Evolutionary conservation across 1,140 invertebrate species (phyloP), one percentile per base, ranked within the genome.

Genomic region (Sipha flava): DNA sequence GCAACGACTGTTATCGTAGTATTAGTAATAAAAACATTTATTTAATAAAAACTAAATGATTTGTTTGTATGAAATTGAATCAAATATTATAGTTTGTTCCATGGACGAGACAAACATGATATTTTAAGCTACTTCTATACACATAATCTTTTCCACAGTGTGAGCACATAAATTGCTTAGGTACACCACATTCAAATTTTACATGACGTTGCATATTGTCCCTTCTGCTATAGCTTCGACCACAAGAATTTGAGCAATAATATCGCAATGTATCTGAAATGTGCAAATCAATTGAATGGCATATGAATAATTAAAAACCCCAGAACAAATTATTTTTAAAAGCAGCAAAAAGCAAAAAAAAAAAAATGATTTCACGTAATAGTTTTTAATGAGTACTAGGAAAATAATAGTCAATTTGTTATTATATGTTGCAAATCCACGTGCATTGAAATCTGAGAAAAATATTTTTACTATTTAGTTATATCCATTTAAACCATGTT

Each of bases 141-240:
- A 10, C 0, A 52, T 52, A 73, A 34, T 49, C 9, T 52, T 34
- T 49, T 16, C 18, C 5, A 21, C 45, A 49, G 4, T 2, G 21
- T 3, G 12, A 10, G 12, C 68, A 72, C 1, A 34, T 6, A 12
- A 72, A 52, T 31, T 34, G 16, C 10, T 72, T 52, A 5, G 45
- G 68, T 6, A 73, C 70, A 18, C 75, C 57, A 45, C 54, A 79
- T 12, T 79, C 75, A 4, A 57, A 59, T 37, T 31, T 79, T 5
- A 49, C 21, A 31, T 80, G 62, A 23, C 79, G 82, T 57, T 83
- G 82, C 26, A 85, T 70, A 52, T 83, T 83, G 29, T 82, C 82
- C 5, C 80, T 83, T 16, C 83, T 83, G 9, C 81, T 83, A 80
- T 85, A 85, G 47, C 7, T 72, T 52, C 18, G 23, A 5, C 68